Percentiles rank a stretch among this genome's conserved stretches.
Conservation (phyloP, 2,797 vertebrate genomes). For the Hemibagrus guttatus region DNA sequence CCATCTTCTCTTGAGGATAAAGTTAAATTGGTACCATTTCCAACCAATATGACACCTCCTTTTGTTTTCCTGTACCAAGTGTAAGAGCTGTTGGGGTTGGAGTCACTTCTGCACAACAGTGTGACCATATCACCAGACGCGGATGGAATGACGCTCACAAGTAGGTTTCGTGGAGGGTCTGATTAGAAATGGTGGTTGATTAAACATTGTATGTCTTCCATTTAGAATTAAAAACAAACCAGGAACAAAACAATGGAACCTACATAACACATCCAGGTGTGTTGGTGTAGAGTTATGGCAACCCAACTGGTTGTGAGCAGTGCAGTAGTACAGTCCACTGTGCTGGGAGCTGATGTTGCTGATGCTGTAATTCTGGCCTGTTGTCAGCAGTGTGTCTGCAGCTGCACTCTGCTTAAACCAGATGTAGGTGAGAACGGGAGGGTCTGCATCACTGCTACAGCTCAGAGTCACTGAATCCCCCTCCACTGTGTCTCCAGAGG, state of each 20-base stretch:
- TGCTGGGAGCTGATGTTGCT: background rate
- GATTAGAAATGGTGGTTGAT: background rate
- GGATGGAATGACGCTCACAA: background rate
- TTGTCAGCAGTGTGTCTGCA: too few relatives aligned
- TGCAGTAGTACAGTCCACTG: constrained; percentile 38
- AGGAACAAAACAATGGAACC: background rate
- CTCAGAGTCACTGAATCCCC: too few relatives aligned
- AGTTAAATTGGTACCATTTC: constrained; percentile 24
- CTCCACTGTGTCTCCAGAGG: too few relatives aligned
- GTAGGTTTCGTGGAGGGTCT: constrained; percentile 23
- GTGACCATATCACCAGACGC: constrained; percentile 15
- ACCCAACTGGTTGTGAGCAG: constrained; percentile 24
- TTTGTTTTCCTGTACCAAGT: constrained; percentile 39
- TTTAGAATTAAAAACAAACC: background rate
- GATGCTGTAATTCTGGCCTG: background rate
- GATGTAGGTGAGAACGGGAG: too few relatives aligned
- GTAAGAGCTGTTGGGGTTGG: constrained; percentile 38
- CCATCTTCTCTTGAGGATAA: background rate
- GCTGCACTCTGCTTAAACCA: too few relatives aligned
- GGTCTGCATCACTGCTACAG: too few relatives aligned
- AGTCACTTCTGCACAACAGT: constrained; percentile 25
- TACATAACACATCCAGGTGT: constrained; percentile 30
- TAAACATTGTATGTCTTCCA: background rate
- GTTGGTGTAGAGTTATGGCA: background rate
- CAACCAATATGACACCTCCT: background rate